Evolutionary conservation across 2,888 invertebrate species (phyloP), one percentile per base, ranked within the genome.

Genomic region (Reticulitermes lucifugus): DNA sequence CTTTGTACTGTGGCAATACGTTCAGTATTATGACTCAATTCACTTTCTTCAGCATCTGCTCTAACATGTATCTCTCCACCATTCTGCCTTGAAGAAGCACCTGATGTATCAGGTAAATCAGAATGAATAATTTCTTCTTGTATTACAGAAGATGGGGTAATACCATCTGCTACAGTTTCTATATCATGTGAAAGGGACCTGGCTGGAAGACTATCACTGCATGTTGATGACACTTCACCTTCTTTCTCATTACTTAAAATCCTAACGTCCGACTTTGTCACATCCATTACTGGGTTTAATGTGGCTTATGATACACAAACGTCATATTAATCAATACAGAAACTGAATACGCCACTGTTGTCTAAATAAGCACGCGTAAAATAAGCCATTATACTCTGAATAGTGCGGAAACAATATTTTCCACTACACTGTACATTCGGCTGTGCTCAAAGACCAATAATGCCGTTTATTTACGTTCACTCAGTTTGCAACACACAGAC

Each of bases 61-160:
- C 5, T n/a, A n/a, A n/a, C 14, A 65, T 0, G 25, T 25, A 65
- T 14, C 25, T 65, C 65, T 65, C 9, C 21, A 60, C 22, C 60
- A 60, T 21, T 21, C 6, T 60, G 71, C 10, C n/a, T 29, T 18
- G 29, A 7, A 18, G 71, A 71, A 18, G 35, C 71, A 59, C 79
- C 80, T 80, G 80, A 80, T 35, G 80, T 80, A 18, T 60, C 80
- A 10, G 80, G 80, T 55, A 41, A 80, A 80, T 80, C 60, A 51
- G 60, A 59, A 80, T 80, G 18, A 80, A 35, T 21, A 73, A 21
- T 35, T 73, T 41, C 29, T 41, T 73, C 73, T 41, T 73, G 73
- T 35, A 41, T 41, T 73, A 73, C 14, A 29, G n/a, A 70, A 70
- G 55, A 55, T 7, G 65, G 65, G 5, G n/a, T 12, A 25, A 25